These are phyloP conservation scores for Brienomyrus brachyistius DNA, from an alignment of 2,113 vertebrate species.

Conservation along the genomic window DNA sequence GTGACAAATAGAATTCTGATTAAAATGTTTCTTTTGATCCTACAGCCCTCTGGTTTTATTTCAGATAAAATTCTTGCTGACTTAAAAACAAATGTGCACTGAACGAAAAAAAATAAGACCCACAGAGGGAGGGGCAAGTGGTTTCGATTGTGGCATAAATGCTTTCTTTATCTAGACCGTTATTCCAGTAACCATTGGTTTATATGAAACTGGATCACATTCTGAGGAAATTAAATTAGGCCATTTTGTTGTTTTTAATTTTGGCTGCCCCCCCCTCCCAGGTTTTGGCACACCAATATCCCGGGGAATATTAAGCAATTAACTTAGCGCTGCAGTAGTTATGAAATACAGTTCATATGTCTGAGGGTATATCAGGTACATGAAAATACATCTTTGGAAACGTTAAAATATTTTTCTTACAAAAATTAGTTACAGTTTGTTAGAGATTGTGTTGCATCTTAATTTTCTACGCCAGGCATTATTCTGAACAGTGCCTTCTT, in stretches of 20 bases:
- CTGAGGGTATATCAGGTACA: background rate
- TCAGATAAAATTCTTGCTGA: background rate
- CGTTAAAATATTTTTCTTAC: background rate
- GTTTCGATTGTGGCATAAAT: background rate
- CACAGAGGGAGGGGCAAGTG: background rate
- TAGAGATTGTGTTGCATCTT: conserved; percentile 16
- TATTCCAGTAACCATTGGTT: background rate
- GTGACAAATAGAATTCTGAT: background rate
- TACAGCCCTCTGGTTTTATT: background rate
- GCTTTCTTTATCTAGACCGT: background rate
- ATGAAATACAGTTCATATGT: background rate
- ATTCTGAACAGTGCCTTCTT: background rate
- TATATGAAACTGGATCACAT: background rate
- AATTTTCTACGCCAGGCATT: background rate
- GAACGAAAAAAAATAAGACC: background rate
- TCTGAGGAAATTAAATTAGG: background rate
- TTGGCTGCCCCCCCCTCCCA: background rate
- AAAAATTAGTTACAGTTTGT: background rate
- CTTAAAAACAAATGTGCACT: background rate
- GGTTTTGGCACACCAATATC: background rate
- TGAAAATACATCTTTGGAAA: background rate
- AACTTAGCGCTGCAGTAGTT: background rate
- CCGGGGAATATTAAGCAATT: background rate
- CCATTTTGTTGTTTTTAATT: background rate
- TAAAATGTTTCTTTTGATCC: conserved; percentile 7